phyloP scores from a whole-genome alignment of 2,113 vertebrate genomes.

The Catharus minimus region DNA sequence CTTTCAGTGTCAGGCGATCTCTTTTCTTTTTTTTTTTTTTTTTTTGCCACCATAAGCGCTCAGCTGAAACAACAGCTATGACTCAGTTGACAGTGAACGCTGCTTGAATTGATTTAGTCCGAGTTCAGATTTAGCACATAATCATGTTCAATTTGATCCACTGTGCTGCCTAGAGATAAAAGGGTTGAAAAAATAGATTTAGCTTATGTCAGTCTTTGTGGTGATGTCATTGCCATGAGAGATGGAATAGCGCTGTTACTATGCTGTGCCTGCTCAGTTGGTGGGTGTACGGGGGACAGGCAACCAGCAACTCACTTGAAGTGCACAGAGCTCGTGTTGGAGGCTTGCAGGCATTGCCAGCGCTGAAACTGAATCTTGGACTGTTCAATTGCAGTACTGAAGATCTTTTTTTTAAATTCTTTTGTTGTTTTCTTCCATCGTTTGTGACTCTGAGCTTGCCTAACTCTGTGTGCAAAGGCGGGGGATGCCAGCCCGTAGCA shows the following conservation, averaged over 20 bases:
- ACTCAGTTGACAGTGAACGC: constrained; percentile 73
- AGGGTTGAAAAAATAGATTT: constrained; percentile 71
- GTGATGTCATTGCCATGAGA: constrained; percentile 84
- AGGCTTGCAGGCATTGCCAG: not conserved
- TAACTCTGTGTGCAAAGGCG: constrained; percentile 46
- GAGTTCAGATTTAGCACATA: constrained; percentile 82
- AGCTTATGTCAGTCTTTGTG: constrained; percentile 76
- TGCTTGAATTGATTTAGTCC: constrained; percentile 78
- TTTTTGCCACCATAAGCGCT: constrained; percentile 70
- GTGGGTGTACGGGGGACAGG: constrained; percentile 38
- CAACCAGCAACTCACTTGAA: constrained; percentile 28
- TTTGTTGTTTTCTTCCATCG: not conserved
- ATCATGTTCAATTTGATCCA: constrained; percentile 81
- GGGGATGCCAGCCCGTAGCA: constrained; percentile 84
- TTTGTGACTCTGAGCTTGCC: constrained; percentile 43
- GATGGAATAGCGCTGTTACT: constrained; percentile 58
- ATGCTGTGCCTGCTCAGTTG: constrained; percentile 63
- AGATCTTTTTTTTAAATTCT: not conserved
- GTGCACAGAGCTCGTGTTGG: constrained; percentile 39
- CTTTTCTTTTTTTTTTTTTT: constrained; percentile 32
- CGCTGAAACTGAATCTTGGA: constrained; percentile 2
- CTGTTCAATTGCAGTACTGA: constrained; percentile 4
- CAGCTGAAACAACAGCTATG: constrained; percentile 74
- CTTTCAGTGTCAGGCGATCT: constrained; percentile 38
- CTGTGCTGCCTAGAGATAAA: constrained; percentile 82